Conservation (phyloP, 2,888 invertebrate species). For the Agonopterix arenella region DNA sequence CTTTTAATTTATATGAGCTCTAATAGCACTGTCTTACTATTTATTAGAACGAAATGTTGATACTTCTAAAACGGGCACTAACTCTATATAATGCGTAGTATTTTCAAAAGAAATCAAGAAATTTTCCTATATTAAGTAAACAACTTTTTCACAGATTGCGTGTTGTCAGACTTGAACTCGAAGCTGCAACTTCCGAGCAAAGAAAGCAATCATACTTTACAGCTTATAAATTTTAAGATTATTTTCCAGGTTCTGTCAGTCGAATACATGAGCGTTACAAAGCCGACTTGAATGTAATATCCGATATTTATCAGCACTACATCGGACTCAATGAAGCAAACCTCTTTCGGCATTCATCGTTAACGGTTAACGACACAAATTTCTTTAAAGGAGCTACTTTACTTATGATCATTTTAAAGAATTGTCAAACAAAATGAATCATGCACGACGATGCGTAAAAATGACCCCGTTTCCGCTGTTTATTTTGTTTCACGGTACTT, state of each 20-base stretch:
- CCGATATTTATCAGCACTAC: conserved; percentile 1
- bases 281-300: conserved; percentile 1
- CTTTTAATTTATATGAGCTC: too few relatives aligned
- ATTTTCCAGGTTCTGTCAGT: conserved; percentile 3
- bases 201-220: not conserved
- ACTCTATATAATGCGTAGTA: too few relatives aligned
- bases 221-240: not conserved
- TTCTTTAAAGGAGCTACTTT: conserved; percentile 1
- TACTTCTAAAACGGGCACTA: too few relatives aligned
- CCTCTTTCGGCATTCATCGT: conserved; percentile 1
- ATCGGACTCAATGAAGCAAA: not conserved
- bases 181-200: too few relatives aligned
- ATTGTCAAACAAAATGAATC: conserved; percentile 29
- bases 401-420: conserved; percentile 16
- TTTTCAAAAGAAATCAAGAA: too few relatives aligned
- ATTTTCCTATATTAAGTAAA: too few relatives aligned
- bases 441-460: conserved; percentile 38
- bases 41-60: too few relatives aligned
- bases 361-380: conserved; percentile 6
- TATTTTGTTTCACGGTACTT: conserved; percentile 25
- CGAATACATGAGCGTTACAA: not conserved
- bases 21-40: too few relatives aligned
- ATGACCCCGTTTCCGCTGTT: conserved; percentile 31
- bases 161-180: too few relatives aligned
- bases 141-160: too few relatives aligned